Conservation (phyloP, 2,797 vertebrate species). For the Peromyscus melanophrys region DNA sequence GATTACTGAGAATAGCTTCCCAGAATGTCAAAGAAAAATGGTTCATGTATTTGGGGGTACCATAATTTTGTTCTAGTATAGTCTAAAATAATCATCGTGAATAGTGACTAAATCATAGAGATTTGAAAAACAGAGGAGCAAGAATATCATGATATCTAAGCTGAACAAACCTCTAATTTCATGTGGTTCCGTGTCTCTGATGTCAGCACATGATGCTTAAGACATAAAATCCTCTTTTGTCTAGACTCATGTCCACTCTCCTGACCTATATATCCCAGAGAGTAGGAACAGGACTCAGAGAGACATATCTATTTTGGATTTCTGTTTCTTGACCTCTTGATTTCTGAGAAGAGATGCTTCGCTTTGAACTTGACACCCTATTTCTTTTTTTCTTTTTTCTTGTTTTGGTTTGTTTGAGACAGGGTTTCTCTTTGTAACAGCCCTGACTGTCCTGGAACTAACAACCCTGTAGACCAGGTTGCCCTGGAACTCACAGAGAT, state of each 20-base stretch:
- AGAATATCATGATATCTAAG: accelerated
- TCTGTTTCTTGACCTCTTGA: not conserved
- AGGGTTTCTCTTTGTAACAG: not conserved
- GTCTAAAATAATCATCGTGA: not conserved
- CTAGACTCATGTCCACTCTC: not conserved
- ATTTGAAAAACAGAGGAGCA: not conserved
- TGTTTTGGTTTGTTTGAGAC: not conserved
- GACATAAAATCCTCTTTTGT: not conserved
- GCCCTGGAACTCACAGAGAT: not conserved
- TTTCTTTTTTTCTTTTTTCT: not conserved
- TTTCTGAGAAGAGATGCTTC: not conserved
- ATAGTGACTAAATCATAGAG: not conserved
- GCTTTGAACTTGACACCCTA: not conserved
- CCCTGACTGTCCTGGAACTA: not conserved
- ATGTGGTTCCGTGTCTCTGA: not conserved
- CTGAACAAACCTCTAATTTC: not conserved
- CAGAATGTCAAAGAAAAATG: not conserved
- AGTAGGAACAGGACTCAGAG: not conserved
- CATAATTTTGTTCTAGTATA: not conserved
- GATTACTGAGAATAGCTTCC: not conserved
- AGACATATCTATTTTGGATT: not conserved
- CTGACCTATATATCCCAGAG: not conserved
- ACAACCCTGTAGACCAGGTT: not conserved
- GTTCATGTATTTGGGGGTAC: not conserved
- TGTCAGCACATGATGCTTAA: not conserved